Evolutionary conservation across 1,140 invertebrate species (phyloP), one percentile per base, ranked within the genome.

Genomic region (Apis florea): DNA sequence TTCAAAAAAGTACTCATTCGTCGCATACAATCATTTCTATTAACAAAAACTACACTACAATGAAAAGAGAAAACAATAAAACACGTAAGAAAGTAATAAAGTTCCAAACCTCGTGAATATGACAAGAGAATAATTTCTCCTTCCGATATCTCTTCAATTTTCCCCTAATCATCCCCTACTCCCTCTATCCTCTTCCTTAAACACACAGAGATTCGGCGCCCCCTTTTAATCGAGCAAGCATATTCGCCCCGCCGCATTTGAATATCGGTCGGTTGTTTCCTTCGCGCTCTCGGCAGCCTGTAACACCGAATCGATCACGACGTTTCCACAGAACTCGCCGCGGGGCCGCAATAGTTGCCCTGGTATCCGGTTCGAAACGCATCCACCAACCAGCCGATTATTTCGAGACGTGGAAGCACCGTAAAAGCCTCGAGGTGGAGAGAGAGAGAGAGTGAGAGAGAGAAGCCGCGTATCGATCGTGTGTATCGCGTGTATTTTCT

Each of bases 301-400:
- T n/a, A 67, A 67, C 73, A 40, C 24, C 63, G 72, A 81, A 81
- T 81, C 79, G 79, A 81, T 81, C 79, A 81, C 53, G 71, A 59
- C 54, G 79, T 67, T 80, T 72, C 61, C 72, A 75, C 54, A 59
- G 63, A 40, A 26, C 24, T 61, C 47, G 61, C 63, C 53, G 40
- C 24, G 71, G 40, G 40, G 53, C 53, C 71, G n/a, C 71, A 75
- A 75, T 75, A 26, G 79, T 75, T 66, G 61, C 53, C 40, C 53
- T 47, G 53, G 61, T 49, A 74, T 74, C 71, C 53, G 31, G 53
- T 67, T 67, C 40, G n/a, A 67, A 74, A 75, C 79, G 79, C 63
- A 54, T 49, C 59, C 51, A 21, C 61, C 19, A 67, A 40, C 40
- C 70, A 12, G 19, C 53, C 71, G 79, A 75, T 80, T 80, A 80